Conservation (phyloP, 2,888 invertebrate genomes). For the Macrosoma leucophasiata region DNA sequence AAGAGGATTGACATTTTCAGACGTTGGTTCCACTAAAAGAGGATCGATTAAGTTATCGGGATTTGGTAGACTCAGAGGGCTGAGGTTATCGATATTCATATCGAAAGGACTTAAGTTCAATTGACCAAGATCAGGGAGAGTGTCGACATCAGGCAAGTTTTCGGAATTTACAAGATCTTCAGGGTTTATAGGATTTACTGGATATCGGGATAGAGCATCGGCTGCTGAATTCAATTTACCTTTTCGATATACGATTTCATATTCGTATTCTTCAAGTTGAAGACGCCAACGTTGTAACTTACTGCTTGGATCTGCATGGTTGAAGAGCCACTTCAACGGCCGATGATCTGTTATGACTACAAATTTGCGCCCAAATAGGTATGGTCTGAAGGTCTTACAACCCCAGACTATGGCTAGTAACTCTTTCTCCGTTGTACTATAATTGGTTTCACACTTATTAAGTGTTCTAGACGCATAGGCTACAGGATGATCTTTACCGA, state of each 20-base stretch:
- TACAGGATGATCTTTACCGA: conserved; percentile 6
- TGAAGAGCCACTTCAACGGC: conserved; percentile 21
- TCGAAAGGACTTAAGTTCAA: too few relatives aligned
- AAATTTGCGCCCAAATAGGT: conserved; percentile 18
- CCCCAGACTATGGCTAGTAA: conserved; percentile 9
- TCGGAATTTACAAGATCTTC: too few relatives aligned
- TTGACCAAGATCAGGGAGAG: too few relatives aligned
- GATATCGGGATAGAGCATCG: conserved; percentile 25
- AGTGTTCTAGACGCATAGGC: conserved; percentile 7
- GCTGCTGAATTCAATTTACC: conserved; percentile 20
- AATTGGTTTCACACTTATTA: conserved; percentile 2
- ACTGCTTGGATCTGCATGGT: conserved; percentile 16
- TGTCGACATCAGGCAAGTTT: background rate
- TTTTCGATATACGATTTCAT: conserved; percentile 16
- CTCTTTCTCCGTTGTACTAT: conserved; percentile 8
- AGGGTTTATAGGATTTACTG: conserved; percentile 8
- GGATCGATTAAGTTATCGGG: too few relatives aligned
- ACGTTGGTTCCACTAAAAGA: too few relatives aligned
- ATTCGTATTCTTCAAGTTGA: conserved; percentile 16
- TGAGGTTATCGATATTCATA: too few relatives aligned
- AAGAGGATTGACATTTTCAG: too few relatives aligned
- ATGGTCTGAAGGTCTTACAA: conserved; percentile 8
- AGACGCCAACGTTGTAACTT: conserved; percentile 20
- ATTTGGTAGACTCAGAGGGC: too few relatives aligned
- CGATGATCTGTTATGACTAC: conserved; percentile 20